phyloP scores from a whole-genome alignment of 1,140 invertebrate genomes.

The Ctenoplectra terminalis region DNA sequence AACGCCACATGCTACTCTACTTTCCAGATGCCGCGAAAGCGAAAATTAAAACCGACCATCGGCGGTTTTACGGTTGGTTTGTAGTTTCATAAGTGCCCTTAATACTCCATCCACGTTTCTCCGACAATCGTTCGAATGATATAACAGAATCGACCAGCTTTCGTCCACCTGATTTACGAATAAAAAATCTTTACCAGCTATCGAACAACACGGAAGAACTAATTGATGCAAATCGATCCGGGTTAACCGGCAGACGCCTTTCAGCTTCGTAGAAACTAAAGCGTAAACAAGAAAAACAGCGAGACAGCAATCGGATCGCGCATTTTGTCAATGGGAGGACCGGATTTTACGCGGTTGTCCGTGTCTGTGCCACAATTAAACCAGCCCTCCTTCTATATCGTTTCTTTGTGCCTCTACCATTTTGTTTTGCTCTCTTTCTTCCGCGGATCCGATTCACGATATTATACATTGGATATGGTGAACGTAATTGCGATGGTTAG shows the following conservation, averaged over 20 bases:
- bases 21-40: slow-evolving; percentile 41
- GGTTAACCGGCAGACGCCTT: background rate
- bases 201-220: background rate
- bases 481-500: slow-evolving; percentile 18
- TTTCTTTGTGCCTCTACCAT: background rate
- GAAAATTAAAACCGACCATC: slow-evolving; percentile 20
- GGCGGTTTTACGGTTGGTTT: slow-evolving; percentile 16
- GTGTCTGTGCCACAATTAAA: slow-evolving; percentile 12
- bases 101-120: slow-evolving; percentile 15
- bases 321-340: background rate
- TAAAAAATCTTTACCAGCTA: background rate
- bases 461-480: slow-evolving; percentile 21
- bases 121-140: background rate
- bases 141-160: slow-evolving; percentile 14
- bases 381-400: background rate
- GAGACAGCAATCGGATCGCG: background rate
- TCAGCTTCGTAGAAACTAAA: background rate
- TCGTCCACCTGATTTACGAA: background rate
- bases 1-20: background rate
- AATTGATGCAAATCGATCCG: background rate
- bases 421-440: background rate
- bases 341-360: slow-evolving; percentile 12
- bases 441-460: background rate
- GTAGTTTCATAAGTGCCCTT: slow-evolving; percentile 37
- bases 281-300: background rate